Conservation (phyloP, 2,888 invertebrate species). For the Ennomos fuscantarius region DNA sequence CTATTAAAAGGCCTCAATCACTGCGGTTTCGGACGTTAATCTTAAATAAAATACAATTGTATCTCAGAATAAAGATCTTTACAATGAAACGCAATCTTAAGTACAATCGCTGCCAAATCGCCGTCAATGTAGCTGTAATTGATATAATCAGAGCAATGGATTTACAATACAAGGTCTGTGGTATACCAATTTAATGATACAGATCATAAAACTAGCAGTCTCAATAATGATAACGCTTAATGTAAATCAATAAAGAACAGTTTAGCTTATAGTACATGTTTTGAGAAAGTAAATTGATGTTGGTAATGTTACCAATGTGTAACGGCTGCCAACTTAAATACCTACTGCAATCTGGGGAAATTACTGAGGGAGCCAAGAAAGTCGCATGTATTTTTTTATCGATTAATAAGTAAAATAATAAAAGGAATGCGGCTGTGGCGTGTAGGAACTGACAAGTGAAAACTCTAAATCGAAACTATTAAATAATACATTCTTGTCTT, state of each 20-base stretch:
- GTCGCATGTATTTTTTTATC: slow-evolving; percentile 29
- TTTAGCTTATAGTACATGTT: slow-evolving; percentile 15
- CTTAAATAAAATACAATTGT: slow-evolving; percentile 29
- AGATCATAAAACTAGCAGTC: slow-evolving; percentile 4
- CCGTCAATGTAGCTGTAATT: slow-evolving; percentile 58
- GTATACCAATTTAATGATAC: slow-evolving; percentile 32
- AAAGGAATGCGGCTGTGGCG: slow-evolving; percentile 10
- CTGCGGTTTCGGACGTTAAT: slow-evolving; percentile 36
- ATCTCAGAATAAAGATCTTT: slow-evolving; percentile 26
- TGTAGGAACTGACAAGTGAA: not conserved
- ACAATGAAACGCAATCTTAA: slow-evolving; percentile 27
- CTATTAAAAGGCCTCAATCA: slow-evolving; percentile 35
- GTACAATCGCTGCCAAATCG: slow-evolving; percentile 46
- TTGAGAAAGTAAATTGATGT: slow-evolving; percentile 31
- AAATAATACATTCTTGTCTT: too few species aligned
- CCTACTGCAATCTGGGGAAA: slow-evolving; percentile 57
- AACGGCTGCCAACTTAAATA: slow-evolving; percentile 50
- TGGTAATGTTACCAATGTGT: slow-evolving; percentile 35
- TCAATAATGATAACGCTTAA: slow-evolving; percentile 12
- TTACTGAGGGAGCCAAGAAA: slow-evolving; percentile 54
- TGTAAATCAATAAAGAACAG: slow-evolving; percentile 12
- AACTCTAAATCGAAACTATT: not conserved
- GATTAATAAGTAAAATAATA: slow-evolving; percentile 14
- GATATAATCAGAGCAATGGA: slow-evolving; percentile 62
- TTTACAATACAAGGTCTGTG: slow-evolving; percentile 51